A percentile compares a stretch with the other conserved stretches of the same genome.
phyloP scores from a whole-genome alignment of 2,113 vertebrate genomes.

The Hemibagrus wyckioides region DNA sequence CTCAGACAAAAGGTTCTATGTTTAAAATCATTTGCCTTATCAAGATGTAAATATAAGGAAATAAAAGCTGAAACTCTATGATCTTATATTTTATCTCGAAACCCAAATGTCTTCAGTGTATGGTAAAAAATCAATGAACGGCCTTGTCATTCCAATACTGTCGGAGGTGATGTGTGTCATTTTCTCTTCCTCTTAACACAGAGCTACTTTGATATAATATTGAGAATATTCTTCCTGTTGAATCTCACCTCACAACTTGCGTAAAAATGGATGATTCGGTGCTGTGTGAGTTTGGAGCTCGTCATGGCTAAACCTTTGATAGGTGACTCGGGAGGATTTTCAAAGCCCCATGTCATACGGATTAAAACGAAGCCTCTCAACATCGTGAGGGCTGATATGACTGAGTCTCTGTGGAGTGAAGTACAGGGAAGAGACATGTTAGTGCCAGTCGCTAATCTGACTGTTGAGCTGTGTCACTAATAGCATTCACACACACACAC shows the following conservation, averaged over 20 bases:
- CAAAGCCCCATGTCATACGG: constrained; percentile 34
- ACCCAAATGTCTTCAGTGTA: too few species aligned
- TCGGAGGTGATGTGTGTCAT: not conserved
- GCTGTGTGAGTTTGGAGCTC: constrained; percentile 22
- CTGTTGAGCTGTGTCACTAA: constrained; percentile 29
- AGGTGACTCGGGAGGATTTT: constrained; percentile 40
- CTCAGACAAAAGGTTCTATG: too few species aligned
- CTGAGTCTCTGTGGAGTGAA: constrained; percentile 4
- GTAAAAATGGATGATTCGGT: constrained; percentile 24
- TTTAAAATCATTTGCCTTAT: too few species aligned
- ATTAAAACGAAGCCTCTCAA: constrained; percentile 46
- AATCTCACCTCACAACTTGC: constrained; percentile 16
- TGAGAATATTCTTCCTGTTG: constrained; percentile 3
- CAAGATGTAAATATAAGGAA: too few species aligned
- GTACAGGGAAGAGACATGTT: not conserved
- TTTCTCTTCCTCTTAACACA: not conserved
- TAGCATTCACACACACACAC: constrained; percentile 31
- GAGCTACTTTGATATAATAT: not conserved
- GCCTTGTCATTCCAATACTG: too few species aligned
- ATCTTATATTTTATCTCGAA: too few species aligned
- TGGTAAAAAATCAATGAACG: too few species aligned
- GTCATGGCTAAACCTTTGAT: constrained; percentile 49
- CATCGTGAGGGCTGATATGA: constrained; percentile 26
- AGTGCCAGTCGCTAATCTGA: constrained; percentile 26
- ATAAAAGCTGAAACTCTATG: too few species aligned